Evolutionary conservation across 1,140 invertebrate genomes (phyloP).

Genomic region (Drosophila elegans): DNA sequence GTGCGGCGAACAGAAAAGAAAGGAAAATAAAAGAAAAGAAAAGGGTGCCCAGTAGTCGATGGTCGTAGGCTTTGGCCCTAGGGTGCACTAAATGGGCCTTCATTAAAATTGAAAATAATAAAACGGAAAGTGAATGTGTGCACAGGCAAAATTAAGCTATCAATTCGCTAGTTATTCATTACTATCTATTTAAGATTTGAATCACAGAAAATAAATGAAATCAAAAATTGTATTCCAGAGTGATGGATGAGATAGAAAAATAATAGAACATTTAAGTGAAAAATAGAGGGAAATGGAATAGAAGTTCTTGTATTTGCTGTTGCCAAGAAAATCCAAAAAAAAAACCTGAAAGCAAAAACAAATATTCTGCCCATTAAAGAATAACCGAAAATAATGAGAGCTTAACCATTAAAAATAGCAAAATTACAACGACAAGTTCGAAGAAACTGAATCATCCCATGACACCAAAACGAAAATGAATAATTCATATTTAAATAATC

Average conservation of each 20-base stretch:
- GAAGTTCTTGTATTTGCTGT: no score
- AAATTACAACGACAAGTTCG: background rate
- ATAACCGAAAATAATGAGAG: no score
- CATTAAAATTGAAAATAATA: slow-evolving; percentile 82
- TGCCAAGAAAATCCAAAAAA: no score
- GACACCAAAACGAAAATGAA: no score
- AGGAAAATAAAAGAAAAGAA: slow-evolving; percentile 8
- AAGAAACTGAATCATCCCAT: background rate
- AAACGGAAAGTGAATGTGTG: slow-evolving; percentile 68
- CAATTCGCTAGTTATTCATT: background rate
- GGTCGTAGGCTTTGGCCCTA: slow-evolving; percentile 24
- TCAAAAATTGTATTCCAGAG: background rate
- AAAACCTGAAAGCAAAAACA: no score
- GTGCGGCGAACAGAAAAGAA: slow-evolving; percentile 37
- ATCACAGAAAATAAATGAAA: background rate
- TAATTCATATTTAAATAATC: background rate
- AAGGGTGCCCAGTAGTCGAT: slow-evolving; percentile 11
- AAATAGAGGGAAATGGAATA: no score
- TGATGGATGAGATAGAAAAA: slow-evolving; percentile 7
- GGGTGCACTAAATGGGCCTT: slow-evolving; percentile 74
- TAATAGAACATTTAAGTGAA: no score
- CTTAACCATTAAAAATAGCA: no score
- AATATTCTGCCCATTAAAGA: no score
- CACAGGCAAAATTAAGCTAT: slow-evolving; percentile 3
- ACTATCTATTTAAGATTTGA: no score